Percentiles rank a stretch among this genome's conserved stretches.
Conservation (phyloP, 2,888 invertebrate genomes). For the Sinotaia quadrata region DNA sequence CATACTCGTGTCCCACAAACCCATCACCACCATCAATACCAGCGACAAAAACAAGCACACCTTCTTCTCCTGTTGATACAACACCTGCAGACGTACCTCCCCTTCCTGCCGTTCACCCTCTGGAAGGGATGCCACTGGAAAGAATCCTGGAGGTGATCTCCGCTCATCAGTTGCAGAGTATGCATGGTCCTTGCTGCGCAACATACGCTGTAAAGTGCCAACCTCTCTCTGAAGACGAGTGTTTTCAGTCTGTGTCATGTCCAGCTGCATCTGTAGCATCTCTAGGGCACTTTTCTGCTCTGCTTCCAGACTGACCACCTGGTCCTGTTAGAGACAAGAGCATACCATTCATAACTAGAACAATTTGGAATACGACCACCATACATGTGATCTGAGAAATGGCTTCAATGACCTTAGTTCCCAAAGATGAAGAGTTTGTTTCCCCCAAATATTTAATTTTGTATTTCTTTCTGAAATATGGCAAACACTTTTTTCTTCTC, state of each 20-base stretch:
- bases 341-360: no score
- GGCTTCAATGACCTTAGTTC: no score
- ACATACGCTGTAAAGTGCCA: constrained; percentile 44
- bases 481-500: no score
- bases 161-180: constrained; percentile 40
- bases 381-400: no score
- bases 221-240: constrained; percentile 65
- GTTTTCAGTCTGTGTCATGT: constrained; percentile 69
- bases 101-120: constrained; percentile 65
- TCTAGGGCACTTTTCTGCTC: constrained; percentile 69
- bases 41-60: no score
- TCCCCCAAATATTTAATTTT: no score
- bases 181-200: constrained; percentile 31
- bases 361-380: no score
- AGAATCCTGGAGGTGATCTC: constrained; percentile 41
- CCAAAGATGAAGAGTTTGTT: no score
- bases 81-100: constrained; percentile 61
- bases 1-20: no score
- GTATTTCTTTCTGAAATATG: no score
- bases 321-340: constrained; percentile 68
- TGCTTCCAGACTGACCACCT: constrained; percentile 72
- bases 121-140: constrained; percentile 53
- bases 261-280: constrained; percentile 72
- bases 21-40: no score
- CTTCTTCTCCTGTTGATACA: no score